Evolutionary conservation across 2,888 invertebrate genomes (phyloP).

Genomic region (Cremastobaeus sp.): DNA sequence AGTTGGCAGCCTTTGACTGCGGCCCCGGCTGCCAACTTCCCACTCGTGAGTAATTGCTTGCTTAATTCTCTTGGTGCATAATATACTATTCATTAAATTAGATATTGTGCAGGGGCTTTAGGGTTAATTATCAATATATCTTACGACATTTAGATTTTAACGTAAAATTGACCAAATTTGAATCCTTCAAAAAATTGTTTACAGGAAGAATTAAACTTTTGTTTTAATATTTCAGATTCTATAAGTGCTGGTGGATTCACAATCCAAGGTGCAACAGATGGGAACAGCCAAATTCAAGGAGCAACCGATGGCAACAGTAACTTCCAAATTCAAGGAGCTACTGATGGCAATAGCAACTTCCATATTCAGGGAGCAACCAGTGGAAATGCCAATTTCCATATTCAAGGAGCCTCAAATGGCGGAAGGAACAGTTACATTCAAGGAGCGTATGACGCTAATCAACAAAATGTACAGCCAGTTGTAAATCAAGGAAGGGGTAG

Average conservation of each 20-base stretch:
- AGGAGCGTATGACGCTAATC: slow-evolving; percentile 66
- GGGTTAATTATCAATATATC: no score
- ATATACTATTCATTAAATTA: no score
- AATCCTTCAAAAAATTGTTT: no score
- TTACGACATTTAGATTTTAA: no score
- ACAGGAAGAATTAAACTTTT: no score
- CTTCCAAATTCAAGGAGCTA: slow-evolving; percentile 71
- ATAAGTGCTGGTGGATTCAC: slow-evolving; percentile 61
- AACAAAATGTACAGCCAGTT: slow-evolving; percentile 33
- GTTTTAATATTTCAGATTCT: slow-evolving; percentile 55
- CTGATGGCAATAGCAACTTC: slow-evolving; percentile 69
- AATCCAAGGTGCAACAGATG: slow-evolving; percentile 70
- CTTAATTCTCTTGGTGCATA: no score
- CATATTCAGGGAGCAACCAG: slow-evolving; percentile 73
- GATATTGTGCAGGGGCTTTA: no score
- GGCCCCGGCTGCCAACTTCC: no score
- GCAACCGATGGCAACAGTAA: slow-evolving; percentile 67
- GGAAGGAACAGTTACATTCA: slow-evolving; percentile 67
- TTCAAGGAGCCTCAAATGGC: slow-evolving; percentile 71
- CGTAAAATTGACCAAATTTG: no score
- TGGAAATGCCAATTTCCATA: slow-evolving; percentile 71
- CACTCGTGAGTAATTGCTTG: no score
- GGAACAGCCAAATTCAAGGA: slow-evolving; percentile 67
- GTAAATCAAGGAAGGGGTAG: slow-evolving; percentile 58
- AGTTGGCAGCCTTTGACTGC: no score